Conservation (phyloP, 2,888 invertebrate species). For the Chymomyza fuscimana region DNA sequence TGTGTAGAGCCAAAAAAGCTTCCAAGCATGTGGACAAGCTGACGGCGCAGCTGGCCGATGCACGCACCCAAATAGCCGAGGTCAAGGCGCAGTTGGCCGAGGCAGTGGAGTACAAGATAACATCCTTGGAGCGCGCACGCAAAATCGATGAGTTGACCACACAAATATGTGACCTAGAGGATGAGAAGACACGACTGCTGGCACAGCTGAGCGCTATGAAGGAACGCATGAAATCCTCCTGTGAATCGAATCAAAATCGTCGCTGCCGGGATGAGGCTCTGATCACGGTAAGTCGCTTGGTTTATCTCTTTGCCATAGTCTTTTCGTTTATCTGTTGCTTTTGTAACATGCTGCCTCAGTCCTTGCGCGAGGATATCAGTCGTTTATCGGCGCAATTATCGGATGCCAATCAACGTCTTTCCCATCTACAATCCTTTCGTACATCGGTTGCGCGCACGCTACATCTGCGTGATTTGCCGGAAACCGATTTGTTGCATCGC, state of each 20-base stretch:
- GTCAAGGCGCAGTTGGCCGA: conserved; percentile 91
- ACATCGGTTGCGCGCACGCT: too few species aligned
- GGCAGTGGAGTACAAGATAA: conserved; percentile 93
- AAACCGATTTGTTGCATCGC: conserved; percentile 88
- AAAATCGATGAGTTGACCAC: conserved; percentile 92
- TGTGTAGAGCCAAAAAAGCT: conserved; percentile 87
- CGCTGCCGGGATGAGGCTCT: conserved; percentile 78
- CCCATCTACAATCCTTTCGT: conserved; percentile 89
- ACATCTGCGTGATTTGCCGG: conserved; percentile 86
- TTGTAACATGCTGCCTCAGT: conserved; percentile 66
- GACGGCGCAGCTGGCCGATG: conserved; percentile 88
- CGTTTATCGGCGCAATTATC: conserved; percentile 87
- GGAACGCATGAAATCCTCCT: conserved; percentile 75
- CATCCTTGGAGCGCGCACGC: conserved; percentile 89
- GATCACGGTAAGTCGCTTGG: conserved; percentile 73
- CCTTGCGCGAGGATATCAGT: conserved; percentile 88
- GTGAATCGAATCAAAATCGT: conserved; percentile 78
- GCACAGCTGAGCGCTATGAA: conserved; percentile 75
- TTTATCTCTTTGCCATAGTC: not conserved
- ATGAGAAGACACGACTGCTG: conserved; percentile 84
- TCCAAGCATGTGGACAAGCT: conserved; percentile 91
- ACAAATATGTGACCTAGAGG: conserved; percentile 89
- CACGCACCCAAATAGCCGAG: conserved; percentile 90
- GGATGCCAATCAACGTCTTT: conserved; percentile 88
- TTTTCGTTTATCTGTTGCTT: conserved; percentile 75